phyloP scores from a whole-genome alignment of 1,140 invertebrate genomes.

The Homarus americanus region DNA sequence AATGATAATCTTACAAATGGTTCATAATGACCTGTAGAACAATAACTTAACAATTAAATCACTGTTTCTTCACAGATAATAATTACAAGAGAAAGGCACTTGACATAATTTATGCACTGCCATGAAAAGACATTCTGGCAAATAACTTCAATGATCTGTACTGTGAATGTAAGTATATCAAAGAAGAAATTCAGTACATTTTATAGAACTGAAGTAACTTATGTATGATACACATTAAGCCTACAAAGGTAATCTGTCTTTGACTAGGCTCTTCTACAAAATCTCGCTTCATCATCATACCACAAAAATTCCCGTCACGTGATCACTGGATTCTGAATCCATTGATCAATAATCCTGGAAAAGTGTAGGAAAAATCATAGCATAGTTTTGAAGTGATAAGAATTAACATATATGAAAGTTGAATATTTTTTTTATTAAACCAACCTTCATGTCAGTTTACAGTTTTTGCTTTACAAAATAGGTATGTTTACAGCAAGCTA shows the following conservation, averaged over 20 bases:
- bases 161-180: slow-evolving; percentile 5
- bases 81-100: slow-evolving; percentile 70
- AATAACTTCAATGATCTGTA: slow-evolving; percentile 41
- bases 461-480: slow-evolving; percentile 65
- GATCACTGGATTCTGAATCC: background rate
- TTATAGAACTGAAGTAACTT: slow-evolving; percentile 56
- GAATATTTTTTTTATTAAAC: slow-evolving; percentile 58
- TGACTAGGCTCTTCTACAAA: slow-evolving; percentile 68
- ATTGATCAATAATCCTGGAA: background rate
- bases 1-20: slow-evolving; percentile 65
- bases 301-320: slow-evolving; percentile 20
- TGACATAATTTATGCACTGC: slow-evolving; percentile 67
- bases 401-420: slow-evolving; percentile 54
- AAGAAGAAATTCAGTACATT: slow-evolving; percentile 47
- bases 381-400: slow-evolving; percentile 25
- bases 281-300: slow-evolving; percentile 47
- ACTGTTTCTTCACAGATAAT: slow-evolving; percentile 54
- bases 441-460: slow-evolving; percentile 65
- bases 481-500: slow-evolving; percentile 67
- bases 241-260: slow-evolving; percentile 69
- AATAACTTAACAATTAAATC: slow-evolving; percentile 57
- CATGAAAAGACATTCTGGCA: slow-evolving; percentile 42
- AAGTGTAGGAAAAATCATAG: slow-evolving; percentile 22
- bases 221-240: slow-evolving; percentile 62
- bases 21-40: slow-evolving; percentile 42